Evolutionary conservation across 2,113 vertebrate species (phyloP).

Genomic region (Oreocharis arfaki): DNA sequence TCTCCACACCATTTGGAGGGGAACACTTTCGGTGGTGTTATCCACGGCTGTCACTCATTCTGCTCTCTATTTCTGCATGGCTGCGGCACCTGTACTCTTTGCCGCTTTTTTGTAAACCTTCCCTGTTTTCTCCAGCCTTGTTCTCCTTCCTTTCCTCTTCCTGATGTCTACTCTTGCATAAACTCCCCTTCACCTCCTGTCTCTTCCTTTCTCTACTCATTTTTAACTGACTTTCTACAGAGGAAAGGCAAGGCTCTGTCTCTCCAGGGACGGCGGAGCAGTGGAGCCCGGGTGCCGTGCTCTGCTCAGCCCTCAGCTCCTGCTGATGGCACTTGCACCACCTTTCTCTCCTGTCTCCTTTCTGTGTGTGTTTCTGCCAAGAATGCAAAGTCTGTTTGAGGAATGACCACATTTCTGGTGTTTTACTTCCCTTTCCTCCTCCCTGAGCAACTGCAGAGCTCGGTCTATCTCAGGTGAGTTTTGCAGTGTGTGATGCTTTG

Average conservation of each 20-base stretch:
- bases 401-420: background rate
- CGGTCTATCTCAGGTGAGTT: accelerated
- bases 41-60: background rate
- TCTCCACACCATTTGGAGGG: background rate
- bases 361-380: background rate
- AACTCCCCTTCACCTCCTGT: background rate
- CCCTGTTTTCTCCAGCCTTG: background rate
- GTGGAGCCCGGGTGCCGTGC: accelerated
- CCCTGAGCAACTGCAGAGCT: background rate
- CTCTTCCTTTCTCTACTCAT: background rate
- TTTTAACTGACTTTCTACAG: background rate
- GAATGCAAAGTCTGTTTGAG: background rate
- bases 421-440: background rate
- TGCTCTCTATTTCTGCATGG: background rate
- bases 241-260: background rate
- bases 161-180: background rate
- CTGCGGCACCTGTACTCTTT: no score
- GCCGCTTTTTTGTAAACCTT: background rate
- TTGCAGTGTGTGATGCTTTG: background rate
- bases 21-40: background rate
- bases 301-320: background rate
- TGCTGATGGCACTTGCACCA: background rate
- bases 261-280: background rate
- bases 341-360: background rate
- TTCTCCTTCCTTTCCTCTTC: background rate